Conservation (phyloP, 2,888 invertebrate genomes). For the Lycophotia porphyrea region DNA sequence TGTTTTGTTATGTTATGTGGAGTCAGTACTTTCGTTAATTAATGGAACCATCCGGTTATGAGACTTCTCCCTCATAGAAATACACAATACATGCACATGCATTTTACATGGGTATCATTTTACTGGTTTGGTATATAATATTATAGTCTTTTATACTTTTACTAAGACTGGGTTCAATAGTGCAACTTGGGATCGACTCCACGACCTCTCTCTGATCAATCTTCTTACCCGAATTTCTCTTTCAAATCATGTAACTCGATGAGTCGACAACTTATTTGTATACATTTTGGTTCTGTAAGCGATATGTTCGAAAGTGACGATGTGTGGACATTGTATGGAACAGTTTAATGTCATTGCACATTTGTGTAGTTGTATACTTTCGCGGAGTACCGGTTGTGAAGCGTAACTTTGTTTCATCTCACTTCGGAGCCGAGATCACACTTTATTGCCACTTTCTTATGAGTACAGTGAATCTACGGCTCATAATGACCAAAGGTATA, state of each 20-base stretch:
- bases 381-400: conserved; percentile 45
- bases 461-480: neutral
- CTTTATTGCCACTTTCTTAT: conserved; percentile 47
- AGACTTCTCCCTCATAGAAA: neutral
- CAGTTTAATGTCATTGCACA: conserved; percentile 45
- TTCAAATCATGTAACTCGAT: conserved; percentile 32
- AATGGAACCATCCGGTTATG: neutral
- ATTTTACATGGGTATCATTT: neutral
- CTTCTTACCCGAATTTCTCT: conserved; percentile 3
- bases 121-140: neutral
- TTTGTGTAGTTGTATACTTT: conserved; percentile 32
- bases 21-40: neutral
- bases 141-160: neutral
- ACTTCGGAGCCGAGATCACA: conserved; percentile 28
- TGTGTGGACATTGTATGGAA: conserved; percentile 16
- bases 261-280: conserved; percentile 39
- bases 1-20: neutral
- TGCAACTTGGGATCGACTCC: neutral
- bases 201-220: conserved; percentile 4
- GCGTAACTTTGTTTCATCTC: conserved; percentile 45
- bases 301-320: conserved; percentile 57
- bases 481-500: neutral
- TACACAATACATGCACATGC: too few species aligned
- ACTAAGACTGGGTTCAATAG: too few species aligned
- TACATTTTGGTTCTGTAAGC: conserved; percentile 45